Conservation (phyloP, 2,888 invertebrate genomes). For the Hermodice carunculata region DNA sequence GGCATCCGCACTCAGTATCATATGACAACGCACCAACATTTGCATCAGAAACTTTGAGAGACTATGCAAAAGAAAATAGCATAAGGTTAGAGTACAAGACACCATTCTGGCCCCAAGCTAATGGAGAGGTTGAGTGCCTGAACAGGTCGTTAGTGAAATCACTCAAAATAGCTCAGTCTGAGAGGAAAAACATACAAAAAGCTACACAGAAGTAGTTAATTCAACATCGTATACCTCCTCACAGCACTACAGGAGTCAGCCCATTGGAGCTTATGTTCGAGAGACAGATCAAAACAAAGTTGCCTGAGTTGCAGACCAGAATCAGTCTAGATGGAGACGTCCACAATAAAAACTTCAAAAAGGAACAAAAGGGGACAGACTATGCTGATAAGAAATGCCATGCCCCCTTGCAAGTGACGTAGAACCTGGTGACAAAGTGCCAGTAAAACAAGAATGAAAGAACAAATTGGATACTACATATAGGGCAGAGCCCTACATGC, state of each 20-base stretch:
- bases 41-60: neutral
- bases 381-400: neutral
- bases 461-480: too few species aligned
- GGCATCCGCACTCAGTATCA: conserved; percentile 1
- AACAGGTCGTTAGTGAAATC: conserved; percentile 1
- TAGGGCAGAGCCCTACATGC: too few species aligned
- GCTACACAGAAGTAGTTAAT: neutral
- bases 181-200: conserved; percentile 1
- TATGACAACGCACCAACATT: conserved; percentile 23
- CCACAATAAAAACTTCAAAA: too few species aligned
- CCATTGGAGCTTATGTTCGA: neutral
- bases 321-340: too few species aligned
- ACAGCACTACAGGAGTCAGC: neutral
- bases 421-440: neutral
- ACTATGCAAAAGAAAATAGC: neutral
- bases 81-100: neutral
- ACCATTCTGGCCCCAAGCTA: conserved; percentile 13
- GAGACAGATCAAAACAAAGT: neutral
- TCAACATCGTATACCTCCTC: neutral
- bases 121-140: conserved; percentile 18
- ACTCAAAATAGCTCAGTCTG: neutral
- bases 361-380: neutral
- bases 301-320: neutral
- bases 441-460: too few species aligned
- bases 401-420: neutral